Conservation (phyloP, 2,113 vertebrate species). For the Acinonyx jubatus region DNA sequence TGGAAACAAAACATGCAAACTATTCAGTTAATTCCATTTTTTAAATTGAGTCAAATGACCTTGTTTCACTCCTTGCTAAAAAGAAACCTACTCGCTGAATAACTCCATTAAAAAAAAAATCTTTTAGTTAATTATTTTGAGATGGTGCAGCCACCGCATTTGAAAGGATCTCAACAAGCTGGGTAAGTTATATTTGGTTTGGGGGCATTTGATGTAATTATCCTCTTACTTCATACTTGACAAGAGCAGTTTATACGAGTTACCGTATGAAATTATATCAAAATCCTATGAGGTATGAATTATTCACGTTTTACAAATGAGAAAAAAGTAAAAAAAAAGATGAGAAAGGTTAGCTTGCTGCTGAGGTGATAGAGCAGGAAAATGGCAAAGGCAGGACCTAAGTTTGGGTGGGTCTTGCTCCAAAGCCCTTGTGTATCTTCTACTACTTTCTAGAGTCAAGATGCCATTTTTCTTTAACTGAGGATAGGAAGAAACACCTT, state of each 20-base stretch:
- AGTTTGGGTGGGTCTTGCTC: not conserved
- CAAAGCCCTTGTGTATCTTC: not conserved
- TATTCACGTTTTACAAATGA: conserved; percentile 60
- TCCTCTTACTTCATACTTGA: conserved; percentile 48
- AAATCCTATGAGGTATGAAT: conserved; percentile 54
- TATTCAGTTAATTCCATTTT: conserved; percentile 44
- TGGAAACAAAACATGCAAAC: conserved; percentile 20
- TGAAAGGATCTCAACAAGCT: conserved; percentile 47
- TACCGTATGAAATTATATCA: conserved; percentile 46
- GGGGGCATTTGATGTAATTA: conserved; percentile 46
- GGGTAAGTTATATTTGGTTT: conserved; percentile 46
- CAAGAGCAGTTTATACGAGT: conserved; percentile 42
- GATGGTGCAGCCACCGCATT: not conserved
- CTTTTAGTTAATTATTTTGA: conserved; percentile 64
- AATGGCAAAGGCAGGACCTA: conserved; percentile 2
- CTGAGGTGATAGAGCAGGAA: conserved; percentile 11
- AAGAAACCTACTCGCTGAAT: not conserved
- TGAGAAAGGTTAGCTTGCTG: not conserved
- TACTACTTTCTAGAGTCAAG: not conserved
- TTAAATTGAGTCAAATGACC: conserved; percentile 29
- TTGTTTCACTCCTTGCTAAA: not conserved
- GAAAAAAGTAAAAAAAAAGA: not conserved
- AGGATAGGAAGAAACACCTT: conserved; percentile 15
- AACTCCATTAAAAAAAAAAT: not conserved
- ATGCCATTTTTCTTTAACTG: not conserved